These are phyloP conservation scores for Hyles euphorbiae DNA, from an alignment of 1,140 invertebrate species.

Conservation along the genomic window DNA sequence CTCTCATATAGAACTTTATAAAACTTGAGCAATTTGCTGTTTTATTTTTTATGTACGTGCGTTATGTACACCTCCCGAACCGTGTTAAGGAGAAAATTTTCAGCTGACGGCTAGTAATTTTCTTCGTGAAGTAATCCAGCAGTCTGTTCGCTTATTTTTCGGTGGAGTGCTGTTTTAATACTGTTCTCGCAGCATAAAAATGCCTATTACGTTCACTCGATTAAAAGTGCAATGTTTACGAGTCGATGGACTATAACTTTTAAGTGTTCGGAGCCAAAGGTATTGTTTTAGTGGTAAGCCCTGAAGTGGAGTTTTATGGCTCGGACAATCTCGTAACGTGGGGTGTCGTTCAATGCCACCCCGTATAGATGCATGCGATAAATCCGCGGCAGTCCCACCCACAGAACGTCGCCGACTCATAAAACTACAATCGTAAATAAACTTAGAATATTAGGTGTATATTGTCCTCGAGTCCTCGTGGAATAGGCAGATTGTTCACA, in stretches of 20 bases:
- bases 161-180: background rate
- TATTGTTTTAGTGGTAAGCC: conserved; percentile 24
- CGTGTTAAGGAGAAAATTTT: background rate
- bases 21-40: too few relatives aligned
- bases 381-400: conserved; percentile 44
- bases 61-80: too few relatives aligned
- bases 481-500: too few relatives aligned
- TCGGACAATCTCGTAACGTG: conserved; percentile 28
- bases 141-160: conserved; percentile 1
- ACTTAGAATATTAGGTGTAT: too few relatives aligned
- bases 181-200: background rate
- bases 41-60: too few relatives aligned
- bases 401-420: conserved; percentile 45
- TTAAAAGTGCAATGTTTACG: conserved; percentile 32
- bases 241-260: conserved; percentile 23
- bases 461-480: too few relatives aligned
- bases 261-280: conserved; percentile 6
- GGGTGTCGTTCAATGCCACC: conserved; percentile 19
- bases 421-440: conserved; percentile 30
- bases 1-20: too few relatives aligned
- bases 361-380: conserved; percentile 38
- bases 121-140: conserved; percentile 2
- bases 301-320: conserved; percentile 47
- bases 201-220: conserved; percentile 9
- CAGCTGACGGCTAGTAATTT: background rate